phyloP scores from a whole-genome alignment of 2,797 vertebrate genomes.

The Capromys pilorides region DNA sequence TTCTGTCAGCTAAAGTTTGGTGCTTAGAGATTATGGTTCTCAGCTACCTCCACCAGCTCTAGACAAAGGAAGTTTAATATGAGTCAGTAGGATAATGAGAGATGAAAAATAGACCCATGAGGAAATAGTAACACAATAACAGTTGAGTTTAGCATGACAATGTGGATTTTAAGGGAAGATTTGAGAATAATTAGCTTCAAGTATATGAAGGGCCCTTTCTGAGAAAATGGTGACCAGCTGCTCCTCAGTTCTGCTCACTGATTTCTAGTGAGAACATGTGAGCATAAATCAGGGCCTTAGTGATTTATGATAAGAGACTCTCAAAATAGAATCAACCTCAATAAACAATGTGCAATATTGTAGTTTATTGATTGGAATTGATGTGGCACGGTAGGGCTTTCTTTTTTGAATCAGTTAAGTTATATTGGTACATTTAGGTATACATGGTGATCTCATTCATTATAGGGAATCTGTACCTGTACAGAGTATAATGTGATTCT shows the following conservation, averaged over 20 bases:
- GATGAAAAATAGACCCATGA: background rate
- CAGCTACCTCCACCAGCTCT: background rate
- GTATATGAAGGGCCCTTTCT: background rate
- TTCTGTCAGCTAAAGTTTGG: background rate
- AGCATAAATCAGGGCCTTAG: background rate
- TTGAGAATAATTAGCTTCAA: conserved; percentile 32
- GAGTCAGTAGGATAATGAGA: background rate
- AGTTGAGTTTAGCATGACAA: background rate
- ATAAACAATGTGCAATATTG: background rate
- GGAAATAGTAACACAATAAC: background rate
- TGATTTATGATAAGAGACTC: background rate
- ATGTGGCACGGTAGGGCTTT: background rate
- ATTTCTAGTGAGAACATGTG: background rate
- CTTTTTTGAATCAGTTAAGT: background rate
- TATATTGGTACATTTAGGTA: background rate
- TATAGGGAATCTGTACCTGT: background rate
- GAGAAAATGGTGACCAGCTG: conserved; percentile 35
- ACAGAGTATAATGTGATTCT: background rate
- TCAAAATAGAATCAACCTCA: background rate
- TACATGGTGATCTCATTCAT: background rate
- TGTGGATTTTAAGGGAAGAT: conserved; percentile 20
- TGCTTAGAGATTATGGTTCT: background rate
- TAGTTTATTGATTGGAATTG: background rate
- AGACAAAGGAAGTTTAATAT: background rate
- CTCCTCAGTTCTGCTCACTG: background rate